phyloP scores from a whole-genome alignment of 2,888 invertebrate genomes.

The Vannuccia rotundouncinata region DNA sequence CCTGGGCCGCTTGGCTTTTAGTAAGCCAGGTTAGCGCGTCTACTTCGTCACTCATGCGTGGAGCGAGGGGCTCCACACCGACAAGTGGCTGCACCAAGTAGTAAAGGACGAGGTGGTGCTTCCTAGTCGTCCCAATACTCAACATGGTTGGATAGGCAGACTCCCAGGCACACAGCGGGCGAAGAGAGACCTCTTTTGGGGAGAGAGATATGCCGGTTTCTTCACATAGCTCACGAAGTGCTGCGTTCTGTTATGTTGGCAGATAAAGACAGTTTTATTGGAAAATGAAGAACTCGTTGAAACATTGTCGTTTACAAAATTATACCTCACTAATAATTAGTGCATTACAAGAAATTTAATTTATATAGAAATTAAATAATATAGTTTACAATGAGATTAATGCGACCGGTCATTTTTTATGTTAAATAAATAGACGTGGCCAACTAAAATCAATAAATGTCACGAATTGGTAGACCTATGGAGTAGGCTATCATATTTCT shows the following conservation, averaged over 20 bases:
- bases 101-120: constrained; percentile 58
- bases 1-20: background rate
- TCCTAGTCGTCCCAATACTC: constrained; percentile 51
- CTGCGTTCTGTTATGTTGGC: constrained; percentile 46
- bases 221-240: constrained; percentile 55
- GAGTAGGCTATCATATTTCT: too few species aligned
- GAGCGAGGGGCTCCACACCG: background rate
- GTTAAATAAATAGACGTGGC: too few species aligned
- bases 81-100: background rate
- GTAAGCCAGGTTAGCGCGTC: background rate
- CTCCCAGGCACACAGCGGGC: constrained; percentile 48
- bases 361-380: too few species aligned
- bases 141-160: constrained; percentile 56
- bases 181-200: constrained; percentile 44
- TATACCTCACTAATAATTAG: too few species aligned
- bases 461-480: too few species aligned
- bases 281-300: too few species aligned
- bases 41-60: background rate
- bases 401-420: too few species aligned
- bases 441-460: too few species aligned
- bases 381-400: too few species aligned
- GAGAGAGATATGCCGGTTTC: constrained; percentile 55
- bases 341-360: too few species aligned
- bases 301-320: too few species aligned
- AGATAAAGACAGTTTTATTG: too few species aligned